These are phyloP conservation scores for Marmota flaviventris DNA, from an alignment of 2,113 vertebrate genomes.

Conservation along the genomic window DNA sequence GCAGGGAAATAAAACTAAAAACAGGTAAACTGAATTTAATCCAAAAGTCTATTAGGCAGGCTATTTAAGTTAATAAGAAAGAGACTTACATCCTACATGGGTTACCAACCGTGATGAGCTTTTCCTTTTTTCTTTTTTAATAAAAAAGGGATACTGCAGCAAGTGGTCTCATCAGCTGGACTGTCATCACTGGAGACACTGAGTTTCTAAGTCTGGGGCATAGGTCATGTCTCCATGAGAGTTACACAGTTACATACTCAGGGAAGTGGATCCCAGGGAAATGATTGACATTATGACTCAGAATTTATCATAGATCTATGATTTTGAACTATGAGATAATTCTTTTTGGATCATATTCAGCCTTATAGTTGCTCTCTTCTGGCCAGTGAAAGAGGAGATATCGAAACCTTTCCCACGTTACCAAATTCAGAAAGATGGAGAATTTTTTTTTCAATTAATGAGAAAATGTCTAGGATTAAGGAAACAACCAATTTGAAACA, in stretches of 20 bases:
- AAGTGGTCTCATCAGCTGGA: neutral
- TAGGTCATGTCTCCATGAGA: neutral
- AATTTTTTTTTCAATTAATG: conserved; percentile 17
- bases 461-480: conserved; percentile 37
- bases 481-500: conserved; percentile 25
- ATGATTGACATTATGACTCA: neutral
- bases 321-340: neutral
- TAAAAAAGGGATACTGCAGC: neutral
- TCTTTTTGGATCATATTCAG: neutral
- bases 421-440: neutral
- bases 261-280: neutral
- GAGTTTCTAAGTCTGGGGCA: neutral
- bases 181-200: neutral
- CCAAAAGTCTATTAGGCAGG: neutral
- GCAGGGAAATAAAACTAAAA: neutral
- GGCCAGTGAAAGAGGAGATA: neutral
- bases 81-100: neutral
- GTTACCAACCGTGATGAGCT: neutral
- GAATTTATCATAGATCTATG: neutral
- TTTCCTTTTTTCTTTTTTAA: neutral
- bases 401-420: neutral
- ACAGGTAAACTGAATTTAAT: neutral
- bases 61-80: conserved; percentile 25
- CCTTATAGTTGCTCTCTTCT: neutral
- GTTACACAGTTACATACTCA: neutral